Evolutionary conservation across 1,140 invertebrate species (phyloP).

Genomic region (Zaprionus capensis): DNA sequence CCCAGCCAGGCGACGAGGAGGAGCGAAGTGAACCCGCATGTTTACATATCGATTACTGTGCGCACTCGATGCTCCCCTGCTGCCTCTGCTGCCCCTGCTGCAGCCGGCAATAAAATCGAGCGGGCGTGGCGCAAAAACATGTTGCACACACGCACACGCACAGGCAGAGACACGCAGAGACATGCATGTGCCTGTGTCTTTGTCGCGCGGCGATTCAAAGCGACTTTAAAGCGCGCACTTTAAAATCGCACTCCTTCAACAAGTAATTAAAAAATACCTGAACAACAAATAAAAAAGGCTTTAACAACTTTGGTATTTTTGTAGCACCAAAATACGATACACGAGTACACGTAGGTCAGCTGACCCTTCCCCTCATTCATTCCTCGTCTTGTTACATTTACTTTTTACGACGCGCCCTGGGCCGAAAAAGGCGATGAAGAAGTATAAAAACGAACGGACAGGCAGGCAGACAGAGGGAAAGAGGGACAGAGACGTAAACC

Average conservation of each 20-base stretch:
- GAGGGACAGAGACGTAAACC: constrained; percentile 38
- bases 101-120: constrained; percentile 62
- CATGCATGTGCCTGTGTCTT: constrained; percentile 42
- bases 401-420: constrained; percentile 72
- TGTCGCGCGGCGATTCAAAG: constrained; percentile 13
- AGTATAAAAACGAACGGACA: constrained; percentile 18
- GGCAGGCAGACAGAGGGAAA: constrained; percentile 20
- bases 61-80: constrained; percentile 27
- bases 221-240: constrained; percentile 38
- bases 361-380: background rate
- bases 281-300: constrained; percentile 70
- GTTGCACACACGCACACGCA: constrained; percentile 54
- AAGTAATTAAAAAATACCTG: constrained; percentile 69
- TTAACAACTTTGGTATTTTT: constrained; percentile 61
- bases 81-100: constrained; percentile 24
- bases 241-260: constrained; percentile 49
- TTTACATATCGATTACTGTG: constrained; percentile 80
- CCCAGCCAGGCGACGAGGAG: background rate
- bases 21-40: constrained; percentile 60
- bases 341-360: background rate
- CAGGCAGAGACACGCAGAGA: constrained; percentile 6
- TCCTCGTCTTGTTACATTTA: constrained; percentile 67
- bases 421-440: constrained; percentile 46
- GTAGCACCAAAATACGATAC: constrained; percentile 20
- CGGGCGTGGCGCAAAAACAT: constrained; percentile 49